A percentile compares a stretch with the other conserved stretches of the same genome.
Conservation (phyloP, 2,113 vertebrate genomes). For the Todiramphus saurophagus region DNA sequence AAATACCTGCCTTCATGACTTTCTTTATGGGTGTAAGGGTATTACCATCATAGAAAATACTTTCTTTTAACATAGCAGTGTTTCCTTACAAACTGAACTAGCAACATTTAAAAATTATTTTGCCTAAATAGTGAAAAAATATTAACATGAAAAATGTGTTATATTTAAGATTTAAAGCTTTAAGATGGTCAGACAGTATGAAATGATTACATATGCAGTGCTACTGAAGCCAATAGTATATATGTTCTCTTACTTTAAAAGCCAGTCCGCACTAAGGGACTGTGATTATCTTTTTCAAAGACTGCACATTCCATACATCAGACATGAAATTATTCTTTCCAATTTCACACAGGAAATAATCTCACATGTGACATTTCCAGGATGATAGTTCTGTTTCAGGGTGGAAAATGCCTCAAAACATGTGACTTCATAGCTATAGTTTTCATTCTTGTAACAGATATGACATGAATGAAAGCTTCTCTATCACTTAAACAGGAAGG, state of each 20-base stretch:
- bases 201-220: background rate
- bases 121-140: background rate
- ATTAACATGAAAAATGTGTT: background rate
- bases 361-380: background rate
- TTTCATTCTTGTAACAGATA: background rate
- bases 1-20: background rate
- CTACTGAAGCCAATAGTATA: background rate
- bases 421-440: background rate
- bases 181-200: background rate
- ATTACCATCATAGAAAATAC: background rate
- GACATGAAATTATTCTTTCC: background rate
- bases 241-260: background rate
- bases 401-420: background rate
- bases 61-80: background rate
- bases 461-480: background rate
- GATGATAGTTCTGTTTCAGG: background rate
- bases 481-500: background rate
- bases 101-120: background rate
- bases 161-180: background rate
- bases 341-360: background rate
- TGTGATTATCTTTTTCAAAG: background rate
- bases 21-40: rapidly evolving
- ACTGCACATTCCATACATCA: background rate
- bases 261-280: background rate
- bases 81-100: background rate